These are phyloP conservation scores for Nannospalax galili DNA, from an alignment of 2,113 vertebrate genomes.

Conservation along the genomic window DNA sequence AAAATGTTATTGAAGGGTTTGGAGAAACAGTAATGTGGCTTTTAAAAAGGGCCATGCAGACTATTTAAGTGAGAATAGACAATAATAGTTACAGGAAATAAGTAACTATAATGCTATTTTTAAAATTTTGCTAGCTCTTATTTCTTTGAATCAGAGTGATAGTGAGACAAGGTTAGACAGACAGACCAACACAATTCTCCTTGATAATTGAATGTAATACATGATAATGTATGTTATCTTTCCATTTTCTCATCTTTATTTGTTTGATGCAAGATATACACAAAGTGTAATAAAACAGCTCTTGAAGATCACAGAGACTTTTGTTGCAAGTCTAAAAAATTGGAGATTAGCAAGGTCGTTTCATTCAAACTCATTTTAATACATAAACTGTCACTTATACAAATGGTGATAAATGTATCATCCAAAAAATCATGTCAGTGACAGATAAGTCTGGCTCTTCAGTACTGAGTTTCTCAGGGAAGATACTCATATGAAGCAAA, in stretches of 20 bases:
- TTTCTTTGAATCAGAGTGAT: too few relatives aligned
- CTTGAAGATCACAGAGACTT: background rate
- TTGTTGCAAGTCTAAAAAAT: background rate
- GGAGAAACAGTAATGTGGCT: background rate
- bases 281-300: too few relatives aligned
- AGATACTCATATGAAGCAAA: background rate
- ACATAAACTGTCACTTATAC: constrained; percentile 26
- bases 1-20: background rate
- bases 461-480: background rate
- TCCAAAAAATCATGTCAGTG: background rate
- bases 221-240: too few relatives aligned
- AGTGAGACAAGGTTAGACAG: too few relatives aligned
- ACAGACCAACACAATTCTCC: too few relatives aligned
- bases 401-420: constrained; percentile 37
- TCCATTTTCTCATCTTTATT: too few relatives aligned
- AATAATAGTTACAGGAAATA: too few relatives aligned
- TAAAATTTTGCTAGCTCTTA: too few relatives aligned
- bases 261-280: too few relatives aligned
- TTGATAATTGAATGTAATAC: too few relatives aligned
- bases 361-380: constrained; percentile 2
- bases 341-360: background rate
- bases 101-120: too few relatives aligned
- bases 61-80: too few relatives aligned
- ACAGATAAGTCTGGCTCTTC: background rate
- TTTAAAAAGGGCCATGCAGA: background rate